These are phyloP conservation scores for Macrophya annulata DNA, from an alignment of 2,888 invertebrate species.

Conservation along the genomic window DNA sequence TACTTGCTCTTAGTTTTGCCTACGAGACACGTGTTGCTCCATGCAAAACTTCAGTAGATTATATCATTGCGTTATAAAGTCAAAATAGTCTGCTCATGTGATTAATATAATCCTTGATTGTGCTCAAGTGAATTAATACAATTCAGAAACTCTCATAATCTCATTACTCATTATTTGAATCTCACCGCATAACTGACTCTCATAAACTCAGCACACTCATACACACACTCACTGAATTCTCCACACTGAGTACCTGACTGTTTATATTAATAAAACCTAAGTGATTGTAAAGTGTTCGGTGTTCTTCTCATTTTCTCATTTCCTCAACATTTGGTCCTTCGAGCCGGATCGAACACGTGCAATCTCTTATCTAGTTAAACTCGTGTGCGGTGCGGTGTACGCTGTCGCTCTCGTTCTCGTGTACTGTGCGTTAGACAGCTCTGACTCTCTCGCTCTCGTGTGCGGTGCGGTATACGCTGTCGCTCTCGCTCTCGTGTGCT, in stretches of 20 bases:
- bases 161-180: no score
- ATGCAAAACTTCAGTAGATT: no score
- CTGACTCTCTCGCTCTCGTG: no score
- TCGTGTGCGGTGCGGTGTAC: no score
- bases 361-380: not conserved
- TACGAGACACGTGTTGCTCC: not conserved
- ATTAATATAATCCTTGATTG: not conserved
- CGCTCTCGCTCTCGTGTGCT: no score
- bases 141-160: not conserved
- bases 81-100: no score
- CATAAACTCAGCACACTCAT: no score
- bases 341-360: conserved; percentile 4
- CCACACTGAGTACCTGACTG: no score
- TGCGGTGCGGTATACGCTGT: not conserved
- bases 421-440: not conserved
- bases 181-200: no score
- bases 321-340: conserved; percentile 14
- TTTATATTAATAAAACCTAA: no score
- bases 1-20: not conserved
- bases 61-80: no score
- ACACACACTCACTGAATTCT: no score
- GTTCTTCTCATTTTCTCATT: not conserved
- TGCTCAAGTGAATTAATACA: not conserved
- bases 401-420: not conserved
- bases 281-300: not conserved